A percentile compares a stretch with the other conserved stretches of the same genome.
phyloP scores from a whole-genome alignment of 2,113 vertebrate species.

The Pluvialis apricaria region DNA sequence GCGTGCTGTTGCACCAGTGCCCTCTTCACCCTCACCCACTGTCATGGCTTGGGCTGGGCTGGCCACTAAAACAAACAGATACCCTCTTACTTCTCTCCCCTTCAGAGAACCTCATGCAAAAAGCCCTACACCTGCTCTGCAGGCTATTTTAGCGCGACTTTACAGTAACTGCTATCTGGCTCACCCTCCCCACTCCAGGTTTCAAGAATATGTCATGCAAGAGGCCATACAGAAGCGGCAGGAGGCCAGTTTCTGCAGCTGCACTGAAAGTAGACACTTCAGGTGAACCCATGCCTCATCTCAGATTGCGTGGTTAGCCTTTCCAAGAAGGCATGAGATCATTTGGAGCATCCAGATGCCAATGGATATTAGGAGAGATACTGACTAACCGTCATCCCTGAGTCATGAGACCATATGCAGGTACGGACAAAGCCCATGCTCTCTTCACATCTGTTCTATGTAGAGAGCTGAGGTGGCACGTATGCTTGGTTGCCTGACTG shows the following conservation, averaged over 20 bases:
- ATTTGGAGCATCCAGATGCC: background rate
- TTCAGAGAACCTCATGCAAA: background rate
- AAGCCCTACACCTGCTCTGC: background rate
- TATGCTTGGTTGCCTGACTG: background rate
- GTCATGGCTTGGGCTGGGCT: no score
- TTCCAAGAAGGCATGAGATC: background rate
- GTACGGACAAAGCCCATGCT: rapidly evolving
- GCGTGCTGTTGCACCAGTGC: no score
- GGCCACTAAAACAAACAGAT: no score
- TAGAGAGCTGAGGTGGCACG: rapidly evolving
- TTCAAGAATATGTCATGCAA: background rate
- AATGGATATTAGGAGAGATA: background rate
- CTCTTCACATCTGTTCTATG: background rate
- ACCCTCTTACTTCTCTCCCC: no score
- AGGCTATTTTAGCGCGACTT: background rate
- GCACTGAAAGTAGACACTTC: background rate
- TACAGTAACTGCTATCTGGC: background rate
- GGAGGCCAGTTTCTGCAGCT: background rate
- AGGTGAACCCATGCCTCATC: background rate
- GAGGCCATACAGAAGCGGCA: background rate
- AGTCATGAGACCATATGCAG: rapidly evolving
- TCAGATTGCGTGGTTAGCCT: background rate
- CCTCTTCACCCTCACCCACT: background rate
- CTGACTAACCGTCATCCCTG: background rate
- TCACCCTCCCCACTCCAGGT: background rate